A percentile compares a stretch with the other conserved stretches of the same genome.
Evolutionary conservation across 2,888 invertebrate species (phyloP).

Genomic region (Amphimallon solstitiale): DNA sequence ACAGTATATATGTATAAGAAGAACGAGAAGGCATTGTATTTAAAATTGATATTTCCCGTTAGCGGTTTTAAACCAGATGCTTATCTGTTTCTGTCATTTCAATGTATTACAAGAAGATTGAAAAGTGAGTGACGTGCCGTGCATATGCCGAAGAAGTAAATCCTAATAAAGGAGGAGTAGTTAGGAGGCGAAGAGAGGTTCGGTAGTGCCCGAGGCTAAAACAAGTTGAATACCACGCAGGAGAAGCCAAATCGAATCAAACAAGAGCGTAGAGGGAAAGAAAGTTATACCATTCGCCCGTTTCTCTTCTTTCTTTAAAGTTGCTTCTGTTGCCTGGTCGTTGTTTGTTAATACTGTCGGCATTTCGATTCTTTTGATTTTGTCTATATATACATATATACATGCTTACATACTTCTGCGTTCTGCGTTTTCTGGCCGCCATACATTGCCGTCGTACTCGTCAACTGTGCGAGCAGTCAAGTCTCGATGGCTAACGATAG

Average conservation of each 20-base stretch:
- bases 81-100: slow-evolving; percentile 44
- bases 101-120: slow-evolving; percentile 39
- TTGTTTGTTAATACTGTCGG: slow-evolving; percentile 11
- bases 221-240: too few relatives aligned
- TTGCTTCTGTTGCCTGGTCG: too few relatives aligned
- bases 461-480: slow-evolving; percentile 46
- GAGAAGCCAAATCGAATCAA: background rate
- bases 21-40: slow-evolving; percentile 33
- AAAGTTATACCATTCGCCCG: slow-evolving; percentile 1
- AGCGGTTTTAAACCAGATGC: slow-evolving; percentile 35
- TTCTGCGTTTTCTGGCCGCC: background rate
- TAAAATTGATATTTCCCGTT: slow-evolving; percentile 40
- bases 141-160: slow-evolving; percentile 24
- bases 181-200: background rate
- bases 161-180: slow-evolving; percentile 36
- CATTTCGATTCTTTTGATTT: background rate
- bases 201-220: slow-evolving; percentile 11
- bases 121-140: slow-evolving; percentile 38
- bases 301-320: background rate
- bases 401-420: background rate
- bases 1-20: too few relatives aligned
- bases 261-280: background rate
- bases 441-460: slow-evolving; percentile 46
- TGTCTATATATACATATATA: too few relatives aligned
- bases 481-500: slow-evolving; percentile 56